A percentile compares a stretch with the other conserved stretches of the same genome.
Evolutionary conservation across 1,140 invertebrate species (phyloP).

Genomic region (Drosophila sproati): DNA sequence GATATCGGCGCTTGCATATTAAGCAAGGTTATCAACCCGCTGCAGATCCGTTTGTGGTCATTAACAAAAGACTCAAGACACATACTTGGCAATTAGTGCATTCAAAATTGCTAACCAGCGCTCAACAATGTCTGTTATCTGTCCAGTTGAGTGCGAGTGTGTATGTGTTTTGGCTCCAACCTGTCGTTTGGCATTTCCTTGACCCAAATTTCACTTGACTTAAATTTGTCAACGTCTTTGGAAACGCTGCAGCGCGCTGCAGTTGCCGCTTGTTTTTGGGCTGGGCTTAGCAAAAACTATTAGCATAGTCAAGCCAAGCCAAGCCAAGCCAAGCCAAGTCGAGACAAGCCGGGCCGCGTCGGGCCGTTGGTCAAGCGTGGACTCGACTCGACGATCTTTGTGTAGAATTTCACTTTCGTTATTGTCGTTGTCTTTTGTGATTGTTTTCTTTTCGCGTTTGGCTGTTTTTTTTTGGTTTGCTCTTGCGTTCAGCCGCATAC

Average conservation of each 20-base stretch:
- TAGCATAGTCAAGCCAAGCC: slow-evolving; percentile 35
- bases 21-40: slow-evolving; percentile 52
- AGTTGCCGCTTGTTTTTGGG: slow-evolving; percentile 33
- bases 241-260: slow-evolving; percentile 22
- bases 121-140: slow-evolving; percentile 66
- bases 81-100: slow-evolving; percentile 59
- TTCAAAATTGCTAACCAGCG: slow-evolving; percentile 50
- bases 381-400: slow-evolving; percentile 61
- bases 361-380: slow-evolving; percentile 67
- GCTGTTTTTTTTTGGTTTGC: slow-evolving; percentile 43
- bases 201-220: slow-evolving; percentile 76
- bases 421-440: slow-evolving; percentile 68
- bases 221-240: slow-evolving; percentile 49
- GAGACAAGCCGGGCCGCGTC: background rate
- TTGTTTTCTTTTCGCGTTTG: slow-evolving; percentile 61
- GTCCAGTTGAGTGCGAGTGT: slow-evolving; percentile 11
- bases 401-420: slow-evolving; percentile 83
- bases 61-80: slow-evolving; percentile 52
- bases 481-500: slow-evolving; percentile 53
- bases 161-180: slow-evolving; percentile 36
- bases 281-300: slow-evolving; percentile 45
- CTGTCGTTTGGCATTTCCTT: slow-evolving; percentile 80
- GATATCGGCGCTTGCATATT: slow-evolving; percentile 19
- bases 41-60: slow-evolving; percentile 32
- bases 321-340: slow-evolving; percentile 8